Base-by-base conservation (phyloP, 2,888 invertebrate species). In the Scelioninae gen. 1 region DNA sequence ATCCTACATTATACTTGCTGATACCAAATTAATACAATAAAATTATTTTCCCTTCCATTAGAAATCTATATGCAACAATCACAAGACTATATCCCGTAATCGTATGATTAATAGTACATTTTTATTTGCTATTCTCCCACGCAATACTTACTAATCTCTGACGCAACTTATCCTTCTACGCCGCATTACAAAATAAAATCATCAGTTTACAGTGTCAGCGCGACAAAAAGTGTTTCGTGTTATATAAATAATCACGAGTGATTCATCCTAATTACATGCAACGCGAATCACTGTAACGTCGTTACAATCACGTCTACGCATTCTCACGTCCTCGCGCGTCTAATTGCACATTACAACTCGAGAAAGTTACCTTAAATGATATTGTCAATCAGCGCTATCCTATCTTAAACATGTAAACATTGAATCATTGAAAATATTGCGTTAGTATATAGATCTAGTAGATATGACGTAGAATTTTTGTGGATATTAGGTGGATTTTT, bases 251-350 rank as follows among this genome's bases (percentile, higher is more conserved):
- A 6, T 10, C 51, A 7, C 31, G 49, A 38, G n/a, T 77, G 68
- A 68, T 53, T 62, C 76, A 68, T 77, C 60, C 53, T 62, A 60
- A 77, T 77, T 68, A 47, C 34, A 68, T 53, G 62, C 55, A 45
- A 11, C 32, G 55, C 63, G 16, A 53, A 60, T 62, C 38, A n/a
- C 16, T 34, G 11, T 9, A 5, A 66, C 53, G 31, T 43, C 40
- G 58, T 60, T 15, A 43, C 51, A 23, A 62, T 63, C 16, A 47
- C 31, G 40, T 60, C n/a, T 29, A 23, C 38, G 47, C 58, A 32
- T 66, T 68, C 68, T 68, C 76, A 60, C 53, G 68, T 76, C 76
- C 68, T 76, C 60, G 74, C 31, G 40, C 16, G 23, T 71, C 58
- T 60, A 58, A 71, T 71, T 55, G 63, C 63, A 38, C 63, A 74